Conservation (phyloP, 2,113 vertebrate species). For the Poeciliopsis occidentalis region DNA sequence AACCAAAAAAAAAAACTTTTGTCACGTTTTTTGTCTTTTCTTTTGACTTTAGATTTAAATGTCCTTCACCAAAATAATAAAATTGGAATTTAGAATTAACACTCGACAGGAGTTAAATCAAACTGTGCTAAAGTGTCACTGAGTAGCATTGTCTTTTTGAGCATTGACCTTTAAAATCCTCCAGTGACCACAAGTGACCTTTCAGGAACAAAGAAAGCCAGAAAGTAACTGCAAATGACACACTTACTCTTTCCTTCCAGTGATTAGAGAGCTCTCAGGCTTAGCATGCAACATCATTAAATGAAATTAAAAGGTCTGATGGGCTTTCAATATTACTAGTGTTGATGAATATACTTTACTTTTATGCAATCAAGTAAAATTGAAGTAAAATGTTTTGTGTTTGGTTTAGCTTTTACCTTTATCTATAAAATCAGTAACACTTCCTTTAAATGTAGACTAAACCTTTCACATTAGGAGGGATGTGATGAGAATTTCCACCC, state of each 20-base stretch:
- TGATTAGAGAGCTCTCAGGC: not conserved
- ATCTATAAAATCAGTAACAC: not conserved
- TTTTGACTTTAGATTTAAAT: too few species aligned
- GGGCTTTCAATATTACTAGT: not conserved
- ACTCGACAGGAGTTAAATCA: not conserved
- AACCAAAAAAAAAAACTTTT: too few species aligned
- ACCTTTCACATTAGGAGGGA: not conserved
- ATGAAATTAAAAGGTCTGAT: not conserved
- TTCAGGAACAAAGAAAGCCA: not conserved
- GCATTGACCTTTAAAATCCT: not conserved
- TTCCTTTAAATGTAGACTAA: not conserved
- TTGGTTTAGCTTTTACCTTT: not conserved
- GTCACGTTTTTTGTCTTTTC: too few species aligned
- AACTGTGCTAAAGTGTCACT: not conserved
- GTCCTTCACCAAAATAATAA: not conserved
- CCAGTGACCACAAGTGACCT: not conserved
- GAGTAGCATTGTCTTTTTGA: not conserved
- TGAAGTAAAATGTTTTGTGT: not conserved
- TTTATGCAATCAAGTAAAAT: not conserved
- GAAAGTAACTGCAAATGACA: not conserved
- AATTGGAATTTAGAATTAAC: not conserved
- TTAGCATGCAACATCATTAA: not conserved
- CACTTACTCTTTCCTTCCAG: not conserved
- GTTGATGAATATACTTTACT: not conserved
- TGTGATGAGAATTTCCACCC: not conserved